Base-by-base conservation (phyloP, 2,113 vertebrate genomes). In the Collichthys lucidus region DNA sequence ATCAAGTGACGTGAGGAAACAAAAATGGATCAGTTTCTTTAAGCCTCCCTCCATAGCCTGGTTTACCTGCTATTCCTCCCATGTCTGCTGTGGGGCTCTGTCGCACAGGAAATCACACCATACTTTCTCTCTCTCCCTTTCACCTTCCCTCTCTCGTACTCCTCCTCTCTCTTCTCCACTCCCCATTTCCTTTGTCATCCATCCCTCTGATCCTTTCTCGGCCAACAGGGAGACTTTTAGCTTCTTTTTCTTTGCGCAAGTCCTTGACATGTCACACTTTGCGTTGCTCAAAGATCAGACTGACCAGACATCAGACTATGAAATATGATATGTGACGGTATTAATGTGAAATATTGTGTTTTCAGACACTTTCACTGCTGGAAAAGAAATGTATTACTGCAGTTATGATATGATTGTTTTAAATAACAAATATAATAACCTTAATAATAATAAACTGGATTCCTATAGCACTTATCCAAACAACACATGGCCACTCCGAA, bases 31-130 rank as follows among this genome's bases (percentile, higher is more conserved):
- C 59, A 35, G 16, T 55, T 65, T 26, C 62, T 68, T 57, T 57
- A 50, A 44, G 12, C 42, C 31, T 78, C 12, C 63, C 63, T 40
- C 22, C 22, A 35, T 22, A 35, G 61, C 53, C 74, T 61, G 42
- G 11, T 68, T 40, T 53, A 80, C 89, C 91, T 95, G 94, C 93
- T 93, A 86, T 95, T 94, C 95, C 94, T 63, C 65, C 44, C 84
- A 26, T 82, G 90, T 92, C 95, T 95, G 95, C 93, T 95, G 92
- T 94, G 95, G 89, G 95, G 93, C 95, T 95, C 94, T 95, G 93
- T 92, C 92, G 92, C 91, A 93, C 90, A 91, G 92, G 81, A 94
- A 95, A 95, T 94, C 88, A 86, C 84, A 74, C 63, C 15, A 8
- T 16, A 10, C 53, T 84, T 82, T 79, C 72, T 67, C 67, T 77